Evolutionary conservation across 2,888 invertebrate genomes (phyloP).

Genomic region (Trichogramma evanescens): DNA sequence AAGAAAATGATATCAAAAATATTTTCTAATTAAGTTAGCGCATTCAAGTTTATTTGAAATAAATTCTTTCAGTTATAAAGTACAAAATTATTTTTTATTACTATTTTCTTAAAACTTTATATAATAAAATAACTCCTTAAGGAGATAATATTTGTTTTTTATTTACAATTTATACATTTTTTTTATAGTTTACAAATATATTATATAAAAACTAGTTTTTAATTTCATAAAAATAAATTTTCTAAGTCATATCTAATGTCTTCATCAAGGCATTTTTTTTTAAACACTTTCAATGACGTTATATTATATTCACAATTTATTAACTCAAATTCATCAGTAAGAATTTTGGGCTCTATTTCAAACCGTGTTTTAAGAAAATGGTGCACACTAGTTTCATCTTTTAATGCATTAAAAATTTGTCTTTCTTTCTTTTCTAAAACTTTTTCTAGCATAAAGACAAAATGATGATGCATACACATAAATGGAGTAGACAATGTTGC

Average conservation of each 20-base stretch:
- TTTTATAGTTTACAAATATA: background rate
- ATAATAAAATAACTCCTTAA: background rate
- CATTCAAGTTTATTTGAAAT: too few relatives aligned
- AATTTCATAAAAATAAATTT: conserved; percentile 19
- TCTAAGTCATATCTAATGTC: conserved; percentile 20
- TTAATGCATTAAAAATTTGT: conserved; percentile 70
- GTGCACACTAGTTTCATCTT: conserved; percentile 61
- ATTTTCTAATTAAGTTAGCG: too few relatives aligned
- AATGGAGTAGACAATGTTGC: conserved; percentile 55
- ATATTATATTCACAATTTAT: conserved; percentile 22
- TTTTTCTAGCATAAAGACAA: conserved; percentile 91
- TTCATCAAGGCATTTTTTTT: conserved; percentile 13
- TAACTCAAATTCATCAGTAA: conserved; percentile 17
- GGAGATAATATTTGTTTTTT: background rate
- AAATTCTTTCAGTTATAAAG: background rate
- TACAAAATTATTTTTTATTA: background rate
- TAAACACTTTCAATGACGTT: conserved; percentile 8
- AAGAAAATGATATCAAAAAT: too few relatives aligned
- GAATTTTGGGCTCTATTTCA: conserved; percentile 44
- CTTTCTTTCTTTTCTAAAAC: conserved; percentile 66
- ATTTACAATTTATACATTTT: background rate
- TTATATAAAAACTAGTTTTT: background rate
- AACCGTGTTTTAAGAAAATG: conserved; percentile 62
- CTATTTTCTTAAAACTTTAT: background rate
- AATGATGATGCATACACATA: conserved; percentile 88